Percentiles rank a stretch among this genome's conserved stretches.
phyloP scores from a whole-genome alignment of 2,797 vertebrate genomes.

The Alcedo atthis region DNA sequence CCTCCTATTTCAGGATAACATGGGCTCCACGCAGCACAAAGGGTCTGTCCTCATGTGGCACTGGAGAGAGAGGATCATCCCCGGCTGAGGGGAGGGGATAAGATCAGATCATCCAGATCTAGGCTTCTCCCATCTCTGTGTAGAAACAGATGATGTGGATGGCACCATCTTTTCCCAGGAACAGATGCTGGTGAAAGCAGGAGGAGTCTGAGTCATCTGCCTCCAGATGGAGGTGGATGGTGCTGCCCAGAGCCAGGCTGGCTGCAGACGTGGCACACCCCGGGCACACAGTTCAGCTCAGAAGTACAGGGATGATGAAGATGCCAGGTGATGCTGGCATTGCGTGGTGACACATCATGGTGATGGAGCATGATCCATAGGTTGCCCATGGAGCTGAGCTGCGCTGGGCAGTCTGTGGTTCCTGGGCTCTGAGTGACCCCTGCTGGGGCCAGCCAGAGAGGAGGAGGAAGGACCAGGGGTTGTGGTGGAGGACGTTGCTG shows the following conservation, averaged over 20 bases:
- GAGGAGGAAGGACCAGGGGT: constrained; percentile 25
- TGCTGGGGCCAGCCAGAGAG: constrained; percentile 59
- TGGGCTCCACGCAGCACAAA: rapidly evolving
- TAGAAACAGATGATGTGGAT: rapidly evolving
- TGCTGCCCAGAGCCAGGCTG: background rate
- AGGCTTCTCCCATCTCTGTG: rapidly evolving
- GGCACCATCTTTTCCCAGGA: background rate
- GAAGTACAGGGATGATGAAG: rapidly evolving
- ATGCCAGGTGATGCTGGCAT: rapidly evolving
- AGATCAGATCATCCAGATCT: background rate
- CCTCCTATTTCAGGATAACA: background rate
- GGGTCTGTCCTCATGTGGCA: background rate
- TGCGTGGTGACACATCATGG: background rate
- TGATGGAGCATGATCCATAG: rapidly evolving
- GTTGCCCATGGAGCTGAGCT: background rate
- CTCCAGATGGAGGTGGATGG: background rate
- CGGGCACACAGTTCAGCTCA: rapidly evolving
- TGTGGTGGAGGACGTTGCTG: background rate
- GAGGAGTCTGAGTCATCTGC: background rate
- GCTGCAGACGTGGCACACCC: rapidly evolving
- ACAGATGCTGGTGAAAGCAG: background rate
- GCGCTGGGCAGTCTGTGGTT: constrained; percentile 1
- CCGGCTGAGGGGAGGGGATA: background rate
- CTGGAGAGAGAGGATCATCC: no score
- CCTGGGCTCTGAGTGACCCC: constrained; percentile 69